phyloP scores from a whole-genome alignment of 1,140 invertebrate species.

The Portunus trituberculatus region DNA sequence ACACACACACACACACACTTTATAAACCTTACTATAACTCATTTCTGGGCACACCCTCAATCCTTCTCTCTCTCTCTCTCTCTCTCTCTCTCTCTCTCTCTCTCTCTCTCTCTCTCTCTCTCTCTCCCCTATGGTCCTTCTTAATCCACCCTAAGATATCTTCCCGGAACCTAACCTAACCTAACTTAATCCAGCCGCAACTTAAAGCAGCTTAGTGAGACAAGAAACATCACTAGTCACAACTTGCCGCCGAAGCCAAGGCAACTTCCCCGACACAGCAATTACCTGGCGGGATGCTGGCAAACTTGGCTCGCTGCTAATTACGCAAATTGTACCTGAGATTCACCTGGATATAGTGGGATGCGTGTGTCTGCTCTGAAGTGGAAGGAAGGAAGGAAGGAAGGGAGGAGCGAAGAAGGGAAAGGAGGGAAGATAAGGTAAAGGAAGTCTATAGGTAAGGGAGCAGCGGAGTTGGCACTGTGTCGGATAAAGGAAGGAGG shows the following conservation, averaged over 20 bases:
- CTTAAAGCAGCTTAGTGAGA: background rate
- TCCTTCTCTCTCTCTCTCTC: background rate
- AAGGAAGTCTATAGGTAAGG: background rate
- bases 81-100: background rate
- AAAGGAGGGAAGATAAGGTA: background rate
- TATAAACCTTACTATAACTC: background rate
- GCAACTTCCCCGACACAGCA: background rate
- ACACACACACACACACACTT: constrained; percentile 41
- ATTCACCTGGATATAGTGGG: background rate
- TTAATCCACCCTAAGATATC: background rate
- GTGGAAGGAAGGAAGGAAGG: background rate
- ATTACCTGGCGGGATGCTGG: background rate
- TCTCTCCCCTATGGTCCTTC: background rate
- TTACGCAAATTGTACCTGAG: constrained; percentile 22
- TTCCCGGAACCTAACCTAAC: background rate
- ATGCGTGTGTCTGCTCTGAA: background rate
- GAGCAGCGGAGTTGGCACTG: too few relatives aligned
- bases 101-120: constrained; percentile 42
- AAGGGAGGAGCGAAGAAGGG: background rate
- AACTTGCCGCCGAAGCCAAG: background rate
- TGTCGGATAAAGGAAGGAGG: too few relatives aligned
- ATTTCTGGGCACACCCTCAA: background rate
- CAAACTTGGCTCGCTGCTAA: background rate
- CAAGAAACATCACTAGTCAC: background rate
- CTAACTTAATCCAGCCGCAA: background rate